Percentiles rank a stretch among this genome's conserved stretches.
Conservation (phyloP, 2,888 invertebrate species). For the Cyclophora albipunctata region DNA sequence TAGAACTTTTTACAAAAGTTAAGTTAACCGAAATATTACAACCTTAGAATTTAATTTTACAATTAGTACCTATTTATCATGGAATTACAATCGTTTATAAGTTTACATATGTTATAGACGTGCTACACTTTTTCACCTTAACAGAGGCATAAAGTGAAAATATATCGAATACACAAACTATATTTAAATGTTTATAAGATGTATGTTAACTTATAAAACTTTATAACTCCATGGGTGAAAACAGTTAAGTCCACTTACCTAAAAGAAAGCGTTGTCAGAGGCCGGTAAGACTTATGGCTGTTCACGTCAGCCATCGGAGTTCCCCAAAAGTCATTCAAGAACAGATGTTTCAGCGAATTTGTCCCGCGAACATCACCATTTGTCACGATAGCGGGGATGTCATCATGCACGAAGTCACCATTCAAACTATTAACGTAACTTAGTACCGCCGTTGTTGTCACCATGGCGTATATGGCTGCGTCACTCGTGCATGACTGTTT, state of each 20-base stretch:
- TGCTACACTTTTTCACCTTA: no score
- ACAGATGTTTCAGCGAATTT: slow-evolving; percentile 78
- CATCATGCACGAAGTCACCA: slow-evolving; percentile 92
- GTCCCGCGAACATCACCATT: slow-evolving; percentile 86
- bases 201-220: no score
- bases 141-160: no score
- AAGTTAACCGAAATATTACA: no score
- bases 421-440: slow-evolving; percentile 84
- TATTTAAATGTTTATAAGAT: no score
- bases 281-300: slow-evolving; percentile 92
- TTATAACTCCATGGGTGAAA: no score
- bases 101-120: no score
- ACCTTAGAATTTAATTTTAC: no score
- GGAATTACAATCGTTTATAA: no score
- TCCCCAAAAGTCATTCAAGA: slow-evolving; percentile 91
- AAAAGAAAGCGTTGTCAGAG: slow-evolving; percentile 88
- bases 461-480: slow-evolving; percentile 77
- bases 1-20: no score
- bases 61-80: no score
- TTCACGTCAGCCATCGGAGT: slow-evolving; percentile 85
- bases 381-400: slow-evolving; percentile 87
- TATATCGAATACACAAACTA: no score
- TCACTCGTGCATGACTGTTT: slow-evolving; percentile 47
- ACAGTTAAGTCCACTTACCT: slow-evolving; percentile 76
- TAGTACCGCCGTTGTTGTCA: slow-evolving; percentile 79